Evolutionary conservation across 2,113 vertebrate species (phyloP), one percentile per base, ranked within the genome.

Genomic region (Limnothrissa miodon): DNA sequence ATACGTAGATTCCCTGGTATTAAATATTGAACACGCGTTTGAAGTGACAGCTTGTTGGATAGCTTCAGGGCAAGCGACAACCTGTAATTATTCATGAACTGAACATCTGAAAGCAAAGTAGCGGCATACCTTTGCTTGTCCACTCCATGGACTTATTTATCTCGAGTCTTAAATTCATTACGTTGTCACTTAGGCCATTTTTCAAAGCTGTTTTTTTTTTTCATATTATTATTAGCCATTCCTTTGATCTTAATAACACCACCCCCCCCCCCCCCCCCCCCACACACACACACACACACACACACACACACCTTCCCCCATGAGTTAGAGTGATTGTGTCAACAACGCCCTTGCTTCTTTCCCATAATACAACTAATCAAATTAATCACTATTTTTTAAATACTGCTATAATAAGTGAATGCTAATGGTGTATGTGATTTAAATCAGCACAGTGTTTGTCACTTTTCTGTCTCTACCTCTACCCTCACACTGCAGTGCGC

Each of bases 21-120:
- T 95, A 96, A 96, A 95, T 95, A 96, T 95, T 96, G 95, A 95
- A 93, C 93, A 93, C 96, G 94, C 93, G 94, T 92, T 93, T 93
- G 93, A 93, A 93, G 92, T 95, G 95, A 95, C 96, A 96, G 95
- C 95, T 96, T 95, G 94, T 90, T 92, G 87, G 85, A 93, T 96
- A 93, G 95, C 94, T 96, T 94, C 93, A 95, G 95, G 94, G 94
- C 95, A 93, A 96, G 95, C 92, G 88, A 93, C 92, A 91, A 90
- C 88, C 94, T 92, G 93, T 96, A 95, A 96, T 96, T 96, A 96
- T 96, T 96, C 95, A 96, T 96, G 95, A 95, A 93, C 91, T 89
- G 92, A 94, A 95, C 93, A 94, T 92, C 93, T 95, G 95, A 96
- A 96, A 96, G 95, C 94, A 95, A 95, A 96, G 93, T 95, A 93